phyloP scores from a whole-genome alignment of 2,888 invertebrate genomes.

The Metopia argyrocephala region DNA sequence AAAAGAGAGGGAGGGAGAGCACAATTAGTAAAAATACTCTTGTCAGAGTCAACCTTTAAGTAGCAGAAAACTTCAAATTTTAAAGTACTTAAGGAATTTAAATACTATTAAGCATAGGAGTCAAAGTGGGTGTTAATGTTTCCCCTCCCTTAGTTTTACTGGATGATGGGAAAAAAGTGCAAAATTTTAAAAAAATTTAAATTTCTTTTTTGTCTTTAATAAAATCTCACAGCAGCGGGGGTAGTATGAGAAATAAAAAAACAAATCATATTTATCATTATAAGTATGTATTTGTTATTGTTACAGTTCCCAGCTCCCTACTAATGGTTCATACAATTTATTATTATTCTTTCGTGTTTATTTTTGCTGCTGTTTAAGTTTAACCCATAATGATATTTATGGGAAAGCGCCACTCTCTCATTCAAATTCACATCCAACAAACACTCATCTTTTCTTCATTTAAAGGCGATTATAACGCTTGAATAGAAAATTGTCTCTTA shows the following conservation, averaged over 20 bases:
- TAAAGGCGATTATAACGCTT: constrained; percentile 30
- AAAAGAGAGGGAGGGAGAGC: constrained; percentile 17
- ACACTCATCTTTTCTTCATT: background rate
- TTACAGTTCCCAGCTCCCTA: constrained; percentile 40
- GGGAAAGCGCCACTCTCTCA: constrained; percentile 61
- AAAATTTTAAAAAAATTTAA: background rate
- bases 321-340: constrained; percentile 61
- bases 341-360: constrained; percentile 27
- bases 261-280: constrained; percentile 11
- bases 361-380: background rate
- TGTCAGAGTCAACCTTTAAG: constrained; percentile 2
- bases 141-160: background rate
- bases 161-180: constrained; percentile 19
- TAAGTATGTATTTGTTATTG: constrained; percentile 2
- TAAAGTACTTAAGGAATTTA: background rate
- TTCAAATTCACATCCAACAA: background rate
- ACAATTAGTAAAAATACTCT: constrained; percentile 61
- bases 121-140: background rate
- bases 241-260: no score
- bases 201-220: no score
- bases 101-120: background rate
- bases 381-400: constrained; percentile 59
- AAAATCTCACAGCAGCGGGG: background rate
- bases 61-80: background rate
- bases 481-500: constrained; percentile 47